Percentiles rank a stretch among this genome's conserved stretches.
Evolutionary conservation across 2,797 vertebrate genomes (phyloP).

Genomic region (Amazona ochrocephala): DNA sequence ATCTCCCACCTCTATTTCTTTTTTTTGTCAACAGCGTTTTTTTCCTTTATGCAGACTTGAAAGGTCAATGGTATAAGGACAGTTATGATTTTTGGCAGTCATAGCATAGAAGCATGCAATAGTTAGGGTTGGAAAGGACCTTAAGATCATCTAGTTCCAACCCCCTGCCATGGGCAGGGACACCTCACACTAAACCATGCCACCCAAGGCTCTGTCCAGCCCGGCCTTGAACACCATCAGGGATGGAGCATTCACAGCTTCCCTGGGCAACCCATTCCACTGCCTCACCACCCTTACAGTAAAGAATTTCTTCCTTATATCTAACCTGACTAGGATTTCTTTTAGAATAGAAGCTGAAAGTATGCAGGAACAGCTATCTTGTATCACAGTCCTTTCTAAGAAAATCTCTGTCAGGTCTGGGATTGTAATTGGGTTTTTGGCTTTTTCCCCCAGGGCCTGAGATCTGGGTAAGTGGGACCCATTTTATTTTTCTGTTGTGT

Average conservation of each 20-base stretch:
- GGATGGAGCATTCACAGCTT: background rate
- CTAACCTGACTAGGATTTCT: background rate
- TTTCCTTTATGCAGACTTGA: background rate
- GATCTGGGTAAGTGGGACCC: background rate
- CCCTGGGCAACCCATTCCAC: background rate
- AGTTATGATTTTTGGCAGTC: background rate
- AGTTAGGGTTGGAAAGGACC: background rate
- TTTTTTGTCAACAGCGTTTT: accelerated
- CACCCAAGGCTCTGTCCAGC: no score
- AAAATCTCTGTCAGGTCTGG: background rate
- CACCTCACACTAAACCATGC: no score
- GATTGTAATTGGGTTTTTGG: background rate
- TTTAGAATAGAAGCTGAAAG: background rate
- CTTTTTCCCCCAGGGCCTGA: background rate
- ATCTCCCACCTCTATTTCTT: background rate
- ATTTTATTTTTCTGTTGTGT: background rate
- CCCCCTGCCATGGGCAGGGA: background rate
- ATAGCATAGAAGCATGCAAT: background rate
- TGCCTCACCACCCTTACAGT: background rate
- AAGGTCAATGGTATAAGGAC: background rate
- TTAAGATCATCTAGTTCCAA: background rate
- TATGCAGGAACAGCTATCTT: background rate
- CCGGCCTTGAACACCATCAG: no score
- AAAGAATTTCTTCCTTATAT: background rate
- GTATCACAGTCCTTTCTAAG: background rate